Base-by-base conservation (phyloP, 2,888 invertebrate species). In the Panzeria rudis region DNA sequence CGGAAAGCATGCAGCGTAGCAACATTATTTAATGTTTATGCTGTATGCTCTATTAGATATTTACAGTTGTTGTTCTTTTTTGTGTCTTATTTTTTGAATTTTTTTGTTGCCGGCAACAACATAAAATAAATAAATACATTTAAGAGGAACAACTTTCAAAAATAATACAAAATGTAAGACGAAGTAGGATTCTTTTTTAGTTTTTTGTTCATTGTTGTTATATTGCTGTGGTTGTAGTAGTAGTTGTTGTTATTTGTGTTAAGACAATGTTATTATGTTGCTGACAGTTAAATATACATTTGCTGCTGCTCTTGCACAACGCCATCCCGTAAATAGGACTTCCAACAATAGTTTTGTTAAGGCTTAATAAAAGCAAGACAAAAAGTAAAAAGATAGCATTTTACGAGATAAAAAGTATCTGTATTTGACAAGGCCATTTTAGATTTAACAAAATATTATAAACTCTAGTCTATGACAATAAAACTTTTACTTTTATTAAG, bases 11-110 rank as follows among this genome's bases (percentile, higher is more conserved):
- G 68, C 78, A 78, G 69, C 73, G 69, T 32, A 69, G 75, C 79
- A 79, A 56, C 79, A 79, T 75, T 84, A 84, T 84, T 84, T 84
- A 69, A 79, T 79, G 69, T 79, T 84, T 84, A 44, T 79, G 84
- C 75, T 84, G 64, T 75, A 61, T 79, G 84, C 75, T 71, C 84
- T 75, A 84, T 79, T 84, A 84, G 79, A 79, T 81, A 75, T 69
- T 75, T 75, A 62, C 75, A 50, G 75, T 75, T 75, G 68, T 68
- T 81, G 68, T 75, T 68, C 23, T 81, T 25, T 59, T 47, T 7
- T 56, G 52, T 62, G 44, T 54, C n/a, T 54, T 69, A 17, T 25
- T 47, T 59, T 59, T 38, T 29, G 15, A 11, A 20, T 64, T 20
- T 71, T 50, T n/a, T 47, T 69, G 59, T 59, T 75, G 75, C 59